phyloP scores from a whole-genome alignment of 2,113 vertebrate species.

The Zeus faber region DNA sequence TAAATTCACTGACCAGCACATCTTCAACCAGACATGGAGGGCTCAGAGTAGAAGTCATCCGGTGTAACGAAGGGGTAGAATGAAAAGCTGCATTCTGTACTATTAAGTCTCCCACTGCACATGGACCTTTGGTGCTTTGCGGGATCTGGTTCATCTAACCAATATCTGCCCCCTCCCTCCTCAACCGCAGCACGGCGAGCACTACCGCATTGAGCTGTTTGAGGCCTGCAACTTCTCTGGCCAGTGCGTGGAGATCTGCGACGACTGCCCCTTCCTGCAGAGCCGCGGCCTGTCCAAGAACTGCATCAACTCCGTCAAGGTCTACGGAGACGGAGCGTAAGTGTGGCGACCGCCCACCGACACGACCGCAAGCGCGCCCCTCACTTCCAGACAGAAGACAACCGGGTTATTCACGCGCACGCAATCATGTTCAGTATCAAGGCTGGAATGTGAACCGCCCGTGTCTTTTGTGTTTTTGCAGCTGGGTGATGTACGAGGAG shows the following conservation, averaged over 20 bases:
- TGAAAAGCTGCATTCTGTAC: no score
- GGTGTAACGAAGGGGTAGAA: no score
- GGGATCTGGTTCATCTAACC: not conserved
- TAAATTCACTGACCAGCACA: no score
- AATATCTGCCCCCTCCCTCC: not conserved
- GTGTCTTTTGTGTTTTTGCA: conserved; percentile 35
- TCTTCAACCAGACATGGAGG: no score
- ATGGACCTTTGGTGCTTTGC: no score
- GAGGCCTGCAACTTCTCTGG: conserved; percentile 84
- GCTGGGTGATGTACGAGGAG: conserved; percentile 94
- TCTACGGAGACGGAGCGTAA: conserved; percentile 90
- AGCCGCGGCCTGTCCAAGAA: conserved; percentile 83
- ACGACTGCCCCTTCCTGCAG: conserved; percentile 89
- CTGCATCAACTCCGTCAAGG: conserved; percentile 86
- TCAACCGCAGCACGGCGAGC: conserved; percentile 82
- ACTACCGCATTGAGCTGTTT: conserved; percentile 87
- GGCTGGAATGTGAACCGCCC: not conserved
- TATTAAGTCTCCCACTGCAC: no score
- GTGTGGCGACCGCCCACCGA: conserved; percentile 35
- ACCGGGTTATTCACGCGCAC: not conserved
- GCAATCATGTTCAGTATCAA: not conserved
- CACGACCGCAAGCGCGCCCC: not conserved
- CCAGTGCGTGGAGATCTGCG: conserved; percentile 84
- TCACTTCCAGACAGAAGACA: not conserved
- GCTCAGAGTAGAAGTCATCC: no score